phyloP scores from a whole-genome alignment of 2,113 vertebrate species.

The Terrapene triunguis region DNA sequence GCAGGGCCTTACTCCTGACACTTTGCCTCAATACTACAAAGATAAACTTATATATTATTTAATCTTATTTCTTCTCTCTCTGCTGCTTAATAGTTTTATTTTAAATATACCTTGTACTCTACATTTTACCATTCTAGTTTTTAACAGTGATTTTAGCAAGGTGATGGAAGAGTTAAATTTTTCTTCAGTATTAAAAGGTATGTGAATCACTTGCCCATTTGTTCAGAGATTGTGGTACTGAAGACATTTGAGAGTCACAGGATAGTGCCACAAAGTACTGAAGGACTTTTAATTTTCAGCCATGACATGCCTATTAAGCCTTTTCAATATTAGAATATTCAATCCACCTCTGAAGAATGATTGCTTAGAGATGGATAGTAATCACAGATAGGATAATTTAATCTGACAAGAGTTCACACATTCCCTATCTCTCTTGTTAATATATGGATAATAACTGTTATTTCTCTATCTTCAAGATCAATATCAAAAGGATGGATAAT shows the following conservation, averaged over 20 bases:
- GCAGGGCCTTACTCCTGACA: background rate
- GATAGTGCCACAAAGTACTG: background rate
- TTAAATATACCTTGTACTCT: background rate
- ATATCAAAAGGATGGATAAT: background rate
- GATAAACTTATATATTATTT: background rate
- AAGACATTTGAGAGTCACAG: background rate
- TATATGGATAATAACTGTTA: slow-evolving; percentile 15
- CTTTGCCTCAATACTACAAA: background rate
- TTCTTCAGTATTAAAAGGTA: background rate
- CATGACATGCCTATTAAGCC: slow-evolving; percentile 1
- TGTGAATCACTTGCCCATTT: background rate
- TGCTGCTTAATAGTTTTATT: background rate
- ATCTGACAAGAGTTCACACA: slow-evolving; percentile 33
- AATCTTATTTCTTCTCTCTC: background rate
- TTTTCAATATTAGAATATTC: slow-evolving; percentile 10
- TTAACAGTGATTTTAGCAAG: background rate
- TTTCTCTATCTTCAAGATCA: slow-evolving; percentile 25
- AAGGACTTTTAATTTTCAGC: slow-evolving; percentile 46
- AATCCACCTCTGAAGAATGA: background rate
- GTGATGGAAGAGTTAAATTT: slow-evolving; percentile 39
- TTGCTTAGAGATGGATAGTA: slow-evolving; percentile 7
- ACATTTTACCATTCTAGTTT: background rate
- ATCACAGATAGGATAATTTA: slow-evolving; percentile 51
- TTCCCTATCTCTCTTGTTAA: background rate
- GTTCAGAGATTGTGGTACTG: background rate